Conservation (phyloP, 2,113 vertebrate genomes). For the Daphoenositta chrysoptera region DNA sequence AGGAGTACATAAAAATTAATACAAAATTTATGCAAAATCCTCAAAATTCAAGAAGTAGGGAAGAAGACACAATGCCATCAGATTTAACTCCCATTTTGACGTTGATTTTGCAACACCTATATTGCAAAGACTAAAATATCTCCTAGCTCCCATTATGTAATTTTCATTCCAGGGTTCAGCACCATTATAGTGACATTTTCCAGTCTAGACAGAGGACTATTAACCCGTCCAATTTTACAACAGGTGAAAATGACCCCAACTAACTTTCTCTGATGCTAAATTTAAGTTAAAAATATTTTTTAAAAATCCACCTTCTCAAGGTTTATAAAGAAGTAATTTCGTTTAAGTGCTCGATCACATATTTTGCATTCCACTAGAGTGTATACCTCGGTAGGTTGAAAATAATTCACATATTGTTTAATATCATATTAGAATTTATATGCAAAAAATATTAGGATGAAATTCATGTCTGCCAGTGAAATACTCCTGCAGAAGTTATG, state of each 20-base stretch:
- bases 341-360: background rate
- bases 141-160: background rate
- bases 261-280: background rate
- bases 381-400: background rate
- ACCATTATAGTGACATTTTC: background rate
- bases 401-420: background rate
- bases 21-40: background rate
- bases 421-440: background rate
- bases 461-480: background rate
- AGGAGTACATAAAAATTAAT: background rate
- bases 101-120: background rate
- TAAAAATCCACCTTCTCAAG: background rate
- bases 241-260: background rate
- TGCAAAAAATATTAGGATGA: background rate
- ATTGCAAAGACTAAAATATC: background rate
- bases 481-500: background rate
- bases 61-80: background rate
- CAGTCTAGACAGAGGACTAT: background rate
- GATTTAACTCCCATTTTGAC: background rate
- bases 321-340: background rate
- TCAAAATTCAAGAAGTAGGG: background rate
- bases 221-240: background rate
- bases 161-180: background rate
- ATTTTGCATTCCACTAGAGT: background rate
- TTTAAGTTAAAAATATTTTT: background rate